Evolutionary conservation across 2,888 invertebrate species (phyloP), one percentile per base, ranked within the genome.

Genomic region (Scelioninae gen. 1): DNA sequence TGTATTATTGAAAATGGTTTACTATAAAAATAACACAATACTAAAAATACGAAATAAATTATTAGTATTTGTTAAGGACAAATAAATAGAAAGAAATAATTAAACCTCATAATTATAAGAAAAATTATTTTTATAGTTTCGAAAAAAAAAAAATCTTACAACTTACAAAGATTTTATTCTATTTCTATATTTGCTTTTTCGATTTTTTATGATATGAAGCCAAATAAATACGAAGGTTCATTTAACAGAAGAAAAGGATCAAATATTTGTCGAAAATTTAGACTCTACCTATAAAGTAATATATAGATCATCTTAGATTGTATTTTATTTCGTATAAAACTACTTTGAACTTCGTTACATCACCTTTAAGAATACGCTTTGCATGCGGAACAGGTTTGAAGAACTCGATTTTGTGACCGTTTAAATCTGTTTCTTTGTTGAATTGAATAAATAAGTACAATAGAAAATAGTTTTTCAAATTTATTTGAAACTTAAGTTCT

Each of bases 341-440:
- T 55, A 68, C 43, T 45, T 8, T n/a, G 23, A 68, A 68, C 45
- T 45, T 55, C 55, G 68, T 68, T 56, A 68, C 45, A 68, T 68
- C 68, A 11, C 32, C 68, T 68, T 68, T 56, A 68, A 68, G 32
- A 16, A 1, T 45, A 43, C 43, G 15, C n/a, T 65, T 51, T 51
- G 49, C 49, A 45, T 51, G 40, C 29, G 65, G 38, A 65, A 51
- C 29, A 13, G 32, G 32, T 31, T 38, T 11, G 49, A 49, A 32
- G 29, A 63, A 49, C 56, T 68, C n/a, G 6, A 68, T 32, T 68
- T 68, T 56, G 11, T 2, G 23, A 68, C 56, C 56, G 45, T 51
- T 40, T 49, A 34, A 63, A 63, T 63, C 31, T 43, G 15, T 10
- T 40, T 5, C 15, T 7, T 45, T 55, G 43, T 11, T 23, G 9